Evolutionary conservation across 2,888 invertebrate genomes (phyloP).

Genomic region (Ophioninae sp.): DNA sequence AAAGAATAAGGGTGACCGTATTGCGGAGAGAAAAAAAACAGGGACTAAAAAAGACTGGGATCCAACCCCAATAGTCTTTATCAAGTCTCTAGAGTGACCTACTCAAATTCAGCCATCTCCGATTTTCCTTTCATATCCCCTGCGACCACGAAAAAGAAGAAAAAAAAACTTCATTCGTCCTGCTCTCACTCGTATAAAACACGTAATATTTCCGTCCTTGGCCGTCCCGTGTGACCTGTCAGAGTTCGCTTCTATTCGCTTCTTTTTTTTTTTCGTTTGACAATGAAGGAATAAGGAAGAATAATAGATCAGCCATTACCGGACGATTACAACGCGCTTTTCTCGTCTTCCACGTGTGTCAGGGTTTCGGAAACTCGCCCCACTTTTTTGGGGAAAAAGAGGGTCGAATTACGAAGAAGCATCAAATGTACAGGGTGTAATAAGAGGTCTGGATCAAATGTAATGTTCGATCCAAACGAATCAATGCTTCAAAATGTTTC

Average conservation of each 20-base stretch:
- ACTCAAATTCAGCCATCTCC: slow-evolving; percentile 14
- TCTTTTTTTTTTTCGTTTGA: slow-evolving; percentile 20
- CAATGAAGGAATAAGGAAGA: slow-evolving; percentile 7
- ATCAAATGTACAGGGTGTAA: too few species aligned
- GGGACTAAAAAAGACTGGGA: slow-evolving; percentile 8
- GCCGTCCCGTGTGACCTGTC: slow-evolving; percentile 21
- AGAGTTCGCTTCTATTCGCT: not conserved
- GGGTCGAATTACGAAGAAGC: too few species aligned
- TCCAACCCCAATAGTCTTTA: slow-evolving; percentile 35
- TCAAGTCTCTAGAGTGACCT: slow-evolving; percentile 40
- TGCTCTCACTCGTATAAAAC: not conserved
- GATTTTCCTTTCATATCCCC: slow-evolving; percentile 11
- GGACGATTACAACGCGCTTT: not conserved
- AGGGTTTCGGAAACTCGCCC: too few species aligned
- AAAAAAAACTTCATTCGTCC: slow-evolving; percentile 35
- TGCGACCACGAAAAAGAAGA: not conserved
- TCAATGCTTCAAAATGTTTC: too few species aligned
- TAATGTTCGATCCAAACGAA: too few species aligned
- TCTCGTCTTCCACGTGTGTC: too few species aligned
- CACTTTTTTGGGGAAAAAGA: too few species aligned
- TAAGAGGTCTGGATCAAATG: too few species aligned
- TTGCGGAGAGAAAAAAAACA: slow-evolving; percentile 19
- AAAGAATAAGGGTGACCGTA: not conserved
- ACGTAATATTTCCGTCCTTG: slow-evolving; percentile 28
- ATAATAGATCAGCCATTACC: not conserved